Evolutionary conservation across 2,113 vertebrate species (phyloP).

Genomic region (Formicarius rufipectus): DNA sequence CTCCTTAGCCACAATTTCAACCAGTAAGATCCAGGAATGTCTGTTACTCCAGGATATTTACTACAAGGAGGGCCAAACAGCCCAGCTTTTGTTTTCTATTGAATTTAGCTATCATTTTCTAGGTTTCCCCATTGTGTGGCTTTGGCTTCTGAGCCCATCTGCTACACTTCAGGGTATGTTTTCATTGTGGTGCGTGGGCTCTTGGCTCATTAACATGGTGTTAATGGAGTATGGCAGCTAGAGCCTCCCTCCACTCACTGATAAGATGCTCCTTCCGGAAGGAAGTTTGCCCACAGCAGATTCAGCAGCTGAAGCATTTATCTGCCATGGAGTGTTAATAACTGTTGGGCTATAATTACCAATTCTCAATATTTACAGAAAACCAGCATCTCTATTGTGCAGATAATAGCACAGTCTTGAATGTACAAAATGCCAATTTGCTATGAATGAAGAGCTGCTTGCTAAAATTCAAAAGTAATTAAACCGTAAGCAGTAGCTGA

Average conservation of each 20-base stretch:
- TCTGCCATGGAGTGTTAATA: conserved; percentile 61
- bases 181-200: conserved; percentile 49
- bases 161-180: conserved; percentile 65
- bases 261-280: conserved; percentile 36
- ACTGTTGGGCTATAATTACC: conserved; percentile 64
- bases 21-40: not conserved
- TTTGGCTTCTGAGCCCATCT: conserved; percentile 66
- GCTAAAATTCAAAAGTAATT: conserved; percentile 59
- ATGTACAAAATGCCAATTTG: conserved; percentile 44
- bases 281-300: conserved; percentile 60
- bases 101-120: conserved; percentile 26
- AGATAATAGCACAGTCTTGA: conserved; percentile 47
- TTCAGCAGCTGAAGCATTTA: conserved; percentile 59
- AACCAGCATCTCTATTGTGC: conserved; percentile 61
- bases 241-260: conserved; percentile 44
- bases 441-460: conserved; percentile 48
- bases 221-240: conserved; percentile 68
- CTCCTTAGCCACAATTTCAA: not conserved
- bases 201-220: conserved; percentile 60
- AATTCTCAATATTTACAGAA: conserved; percentile 72
- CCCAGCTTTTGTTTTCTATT: conserved; percentile 28
- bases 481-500: conserved; percentile 45
- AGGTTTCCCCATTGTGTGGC: conserved; percentile 38
- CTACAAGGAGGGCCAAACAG: not conserved
- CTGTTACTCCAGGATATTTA: conserved; percentile 3